phyloP scores from a whole-genome alignment of 2,797 vertebrate species.

The Diplodus sargus region DNA sequence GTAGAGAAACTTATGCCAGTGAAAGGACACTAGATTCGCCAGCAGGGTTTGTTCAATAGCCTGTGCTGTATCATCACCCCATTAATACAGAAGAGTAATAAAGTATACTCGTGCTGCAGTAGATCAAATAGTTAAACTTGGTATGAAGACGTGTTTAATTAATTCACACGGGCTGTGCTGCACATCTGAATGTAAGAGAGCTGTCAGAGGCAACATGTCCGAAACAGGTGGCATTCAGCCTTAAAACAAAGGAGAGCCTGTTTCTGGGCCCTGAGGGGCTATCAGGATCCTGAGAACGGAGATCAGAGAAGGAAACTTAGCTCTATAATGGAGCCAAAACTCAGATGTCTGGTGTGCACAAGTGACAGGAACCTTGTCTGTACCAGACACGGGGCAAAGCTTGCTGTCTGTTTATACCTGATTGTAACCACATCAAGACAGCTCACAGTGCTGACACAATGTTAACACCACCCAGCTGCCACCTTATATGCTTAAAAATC shows the following conservation, averaged over 20 bases:
- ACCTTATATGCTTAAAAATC: background rate
- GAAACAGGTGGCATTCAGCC: conserved; percentile 73
- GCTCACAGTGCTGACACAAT: conserved; percentile 24
- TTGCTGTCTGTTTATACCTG: conserved; percentile 34
- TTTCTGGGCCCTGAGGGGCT: conserved; percentile 67
- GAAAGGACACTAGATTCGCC: conserved; percentile 34
- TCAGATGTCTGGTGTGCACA: conserved; percentile 59
- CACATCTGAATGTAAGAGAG: conserved; percentile 36
- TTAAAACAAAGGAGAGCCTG: conserved; percentile 71
- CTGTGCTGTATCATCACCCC: background rate
- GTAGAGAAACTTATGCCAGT: conserved; percentile 21
- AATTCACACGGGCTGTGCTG: conserved; percentile 8
- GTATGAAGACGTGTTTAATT: conserved; percentile 32
- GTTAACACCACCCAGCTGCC: conserved; percentile 16
- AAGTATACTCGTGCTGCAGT: background rate
- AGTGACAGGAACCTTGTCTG: conserved; percentile 33
- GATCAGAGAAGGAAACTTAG: conserved; percentile 63
- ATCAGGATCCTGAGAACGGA: conserved; percentile 62
- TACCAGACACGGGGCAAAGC: conserved; percentile 13
- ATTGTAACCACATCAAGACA: conserved; percentile 50
- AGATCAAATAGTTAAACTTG: background rate
- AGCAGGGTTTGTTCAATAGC: too few relatives aligned
- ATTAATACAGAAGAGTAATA: background rate
- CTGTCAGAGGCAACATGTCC: conserved; percentile 61
- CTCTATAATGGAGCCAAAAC: conserved; percentile 56